These are phyloP conservation scores for Morone chrysops DNA, from an alignment of 2,113 vertebrate species.

Conservation along the genomic window DNA sequence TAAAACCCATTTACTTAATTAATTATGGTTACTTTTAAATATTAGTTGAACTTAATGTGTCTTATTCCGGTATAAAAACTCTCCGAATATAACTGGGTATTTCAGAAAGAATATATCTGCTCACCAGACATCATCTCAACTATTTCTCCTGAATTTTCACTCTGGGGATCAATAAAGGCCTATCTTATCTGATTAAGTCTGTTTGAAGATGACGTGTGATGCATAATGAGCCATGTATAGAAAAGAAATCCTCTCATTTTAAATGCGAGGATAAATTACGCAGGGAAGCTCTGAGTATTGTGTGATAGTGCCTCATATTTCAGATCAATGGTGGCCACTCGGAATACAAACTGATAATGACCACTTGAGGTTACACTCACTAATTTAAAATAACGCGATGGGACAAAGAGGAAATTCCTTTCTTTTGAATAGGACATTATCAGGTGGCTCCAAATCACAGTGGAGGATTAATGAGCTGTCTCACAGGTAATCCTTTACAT, in stretches of 20 bases:
- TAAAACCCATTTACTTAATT: neutral
- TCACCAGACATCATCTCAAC: neutral
- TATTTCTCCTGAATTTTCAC: neutral
- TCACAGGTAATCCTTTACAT: constrained; percentile 25
- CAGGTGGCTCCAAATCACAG: constrained; percentile 1
- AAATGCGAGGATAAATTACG: constrained; percentile 4
- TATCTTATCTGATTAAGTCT: neutral
- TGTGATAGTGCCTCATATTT: neutral
- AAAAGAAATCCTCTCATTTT: neutral
- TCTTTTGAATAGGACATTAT: neutral
- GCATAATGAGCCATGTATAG: neutral
- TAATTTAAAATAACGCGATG: neutral
- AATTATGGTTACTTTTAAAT: neutral
- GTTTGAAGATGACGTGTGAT: constrained; percentile 3
- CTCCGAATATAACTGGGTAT: neutral
- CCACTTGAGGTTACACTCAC: neutral
- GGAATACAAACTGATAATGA: constrained; percentile 16
- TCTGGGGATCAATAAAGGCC: neutral
- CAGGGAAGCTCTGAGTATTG: neutral
- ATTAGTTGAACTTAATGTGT: neutral
- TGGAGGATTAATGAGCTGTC: constrained; percentile 25
- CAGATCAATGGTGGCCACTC: neutral
- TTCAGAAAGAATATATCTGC: neutral
- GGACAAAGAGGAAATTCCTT: neutral
- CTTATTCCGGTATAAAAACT: neutral